Evolutionary conservation across 2,113 vertebrate genomes (phyloP).

Genomic region (Alces alces): DNA sequence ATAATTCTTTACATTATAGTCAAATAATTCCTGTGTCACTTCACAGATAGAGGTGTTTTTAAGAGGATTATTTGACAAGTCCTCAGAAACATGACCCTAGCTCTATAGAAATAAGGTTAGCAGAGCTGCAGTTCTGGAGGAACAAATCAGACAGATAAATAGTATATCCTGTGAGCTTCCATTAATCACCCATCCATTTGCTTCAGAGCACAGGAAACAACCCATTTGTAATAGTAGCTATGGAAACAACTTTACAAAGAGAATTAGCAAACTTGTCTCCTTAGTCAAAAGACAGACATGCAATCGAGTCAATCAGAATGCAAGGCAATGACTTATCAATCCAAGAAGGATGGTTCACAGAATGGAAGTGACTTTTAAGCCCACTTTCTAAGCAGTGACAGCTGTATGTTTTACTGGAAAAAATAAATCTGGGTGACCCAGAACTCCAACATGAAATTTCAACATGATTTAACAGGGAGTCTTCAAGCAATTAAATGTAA

Average conservation of each 20-base stretch:
- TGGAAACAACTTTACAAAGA: slow-evolving; percentile 1
- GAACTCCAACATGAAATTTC: not conserved
- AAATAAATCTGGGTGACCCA: not conserved
- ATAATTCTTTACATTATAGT: not conserved
- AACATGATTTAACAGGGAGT: not conserved
- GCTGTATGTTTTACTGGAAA: not conserved
- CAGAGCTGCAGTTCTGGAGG: not conserved
- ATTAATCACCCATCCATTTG: not conserved
- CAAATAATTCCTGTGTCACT: not conserved
- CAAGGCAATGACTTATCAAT: not conserved
- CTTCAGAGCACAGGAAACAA: not conserved
- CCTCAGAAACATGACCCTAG: not conserved
- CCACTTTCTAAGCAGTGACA: not conserved
- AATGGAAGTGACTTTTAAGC: not conserved
- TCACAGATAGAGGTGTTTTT: not conserved
- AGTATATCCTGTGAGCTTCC: not conserved
- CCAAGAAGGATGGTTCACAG: not conserved
- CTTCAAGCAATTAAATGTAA: not conserved
- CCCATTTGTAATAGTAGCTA: not conserved
- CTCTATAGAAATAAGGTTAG: not conserved
- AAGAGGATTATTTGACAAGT: not conserved
- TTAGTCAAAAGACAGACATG: slow-evolving; percentile 1
- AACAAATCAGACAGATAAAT: not conserved
- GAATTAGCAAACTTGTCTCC: not conserved
- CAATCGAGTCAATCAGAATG: not conserved